Base-by-base conservation (phyloP, 2,113 vertebrate genomes). In the Ageneiosus marmoratus region DNA sequence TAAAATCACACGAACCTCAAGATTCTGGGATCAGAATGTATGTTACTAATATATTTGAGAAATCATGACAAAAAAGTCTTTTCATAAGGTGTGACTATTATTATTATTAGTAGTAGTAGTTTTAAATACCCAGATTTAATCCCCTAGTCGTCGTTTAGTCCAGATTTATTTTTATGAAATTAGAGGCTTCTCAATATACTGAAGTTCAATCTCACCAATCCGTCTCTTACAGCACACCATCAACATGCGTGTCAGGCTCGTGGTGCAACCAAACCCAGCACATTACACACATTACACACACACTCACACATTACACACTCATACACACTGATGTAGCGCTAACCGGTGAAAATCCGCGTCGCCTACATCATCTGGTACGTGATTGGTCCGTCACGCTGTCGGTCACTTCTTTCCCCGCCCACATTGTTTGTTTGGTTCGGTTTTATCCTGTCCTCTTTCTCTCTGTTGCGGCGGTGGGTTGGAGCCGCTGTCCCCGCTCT, bases 401-500 rank as follows among this genome's bases (percentile, higher is more conserved):
- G 6, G 50, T 92, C 84, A 46, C 3, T 0, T 0, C 0, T 69
- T 63, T 86, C 87, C 91, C 91, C 92, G 90, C 83, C 92, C 79
- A 90, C 89, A 89, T 90, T 89, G 88, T 91, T 32, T 91, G 91
- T 93, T 94, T 94, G 92, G 94, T 83, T 69, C 74, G 72, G 1
- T 29, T 48, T 55, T 16, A 67, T 65, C 72, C 80, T 88, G 79
- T 82, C 60, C 87, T 90, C 91, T 89, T 89, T 89, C 90, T 93
- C 92, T 93, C 91, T 91, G 91, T 91, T 89, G 79, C 92, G 89
- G 93, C 93, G 91, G 92, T 93, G 93, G 90, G 92, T 94, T 89
- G 93, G 92, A 93, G 91, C 94, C 92, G 93, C 92, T 90, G 92
- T 93, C 92, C 85, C 92, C 88, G 91, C 90, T 89, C 91, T 92